Evolutionary conservation across 2,113 vertebrate genomes (phyloP).

Genomic region (Rousettus leschenaultii): DNA sequence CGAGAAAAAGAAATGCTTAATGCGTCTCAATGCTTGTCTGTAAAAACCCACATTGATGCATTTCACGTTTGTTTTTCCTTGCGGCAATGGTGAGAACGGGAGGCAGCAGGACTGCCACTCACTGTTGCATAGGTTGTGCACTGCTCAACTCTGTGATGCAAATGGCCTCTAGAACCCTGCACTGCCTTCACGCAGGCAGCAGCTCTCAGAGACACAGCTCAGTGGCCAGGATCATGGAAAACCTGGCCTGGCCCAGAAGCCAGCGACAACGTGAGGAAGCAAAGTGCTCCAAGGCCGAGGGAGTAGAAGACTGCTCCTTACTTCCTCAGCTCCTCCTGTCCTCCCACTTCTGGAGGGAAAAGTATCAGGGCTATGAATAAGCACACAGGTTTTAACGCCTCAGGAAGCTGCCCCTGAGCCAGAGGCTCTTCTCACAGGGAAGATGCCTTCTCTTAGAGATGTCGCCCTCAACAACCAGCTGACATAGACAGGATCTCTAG

Average conservation of each 20-base stretch:
- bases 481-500: background rate
- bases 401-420: background rate
- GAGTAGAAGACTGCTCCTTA: slow-evolving; percentile 9
- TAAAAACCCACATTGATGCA: background rate
- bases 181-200: background rate
- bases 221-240: background rate
- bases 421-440: background rate
- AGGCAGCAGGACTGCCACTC: background rate
- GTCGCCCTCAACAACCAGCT: background rate
- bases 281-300: background rate
- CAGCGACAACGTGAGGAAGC: slow-evolving; percentile 45
- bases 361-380: background rate
- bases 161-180: background rate
- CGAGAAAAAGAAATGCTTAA: background rate
- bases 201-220: background rate
- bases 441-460: background rate
- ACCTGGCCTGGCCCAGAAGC: background rate
- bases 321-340: background rate
- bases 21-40: background rate
- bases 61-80: background rate
- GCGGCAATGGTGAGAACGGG: background rate
- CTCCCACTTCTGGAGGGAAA: background rate
- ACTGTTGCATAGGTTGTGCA: background rate
- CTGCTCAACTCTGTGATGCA: background rate
- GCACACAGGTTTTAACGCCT: background rate